Percentiles rank a stretch among this genome's conserved stretches.
Evolutionary conservation across 37 sponge, comb jelly and placozoan genomes (phyloP).

Genomic region (Mnemiopsis leidyi): DNA sequence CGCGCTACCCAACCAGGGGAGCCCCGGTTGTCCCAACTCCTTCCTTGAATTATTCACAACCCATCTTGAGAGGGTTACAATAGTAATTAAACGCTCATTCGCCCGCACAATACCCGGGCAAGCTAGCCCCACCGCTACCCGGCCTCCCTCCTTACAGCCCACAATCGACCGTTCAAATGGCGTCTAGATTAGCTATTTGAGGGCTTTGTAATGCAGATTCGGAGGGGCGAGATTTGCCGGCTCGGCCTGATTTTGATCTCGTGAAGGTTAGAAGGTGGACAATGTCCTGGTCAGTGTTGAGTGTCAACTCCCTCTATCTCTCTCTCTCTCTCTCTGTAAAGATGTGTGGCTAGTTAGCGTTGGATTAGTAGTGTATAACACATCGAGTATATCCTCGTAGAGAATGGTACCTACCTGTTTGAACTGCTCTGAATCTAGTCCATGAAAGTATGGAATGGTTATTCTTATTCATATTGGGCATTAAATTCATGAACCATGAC

Average conservation of each 20-base stretch:
- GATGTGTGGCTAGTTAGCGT: no score
- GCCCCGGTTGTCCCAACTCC: neutral
- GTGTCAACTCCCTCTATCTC: no score
- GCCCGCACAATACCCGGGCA: neutral
- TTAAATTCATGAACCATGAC: no score
- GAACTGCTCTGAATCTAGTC: no score
- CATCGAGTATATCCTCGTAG: no score
- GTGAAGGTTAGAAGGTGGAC: no score
- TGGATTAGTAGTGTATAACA: no score
- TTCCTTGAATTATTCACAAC: neutral
- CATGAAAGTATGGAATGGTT: no score
- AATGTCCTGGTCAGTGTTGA: no score
- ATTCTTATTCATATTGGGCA: no score
- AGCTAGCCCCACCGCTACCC: neutral
- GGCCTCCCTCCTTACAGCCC: neutral
- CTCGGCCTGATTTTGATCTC: neutral
- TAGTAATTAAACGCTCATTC: slow-evolving; percentile 3
- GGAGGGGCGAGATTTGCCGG: neutral
- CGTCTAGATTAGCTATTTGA: slow-evolving; percentile 41
- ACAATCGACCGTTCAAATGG: slow-evolving; percentile 2
- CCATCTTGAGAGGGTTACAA: neutral
- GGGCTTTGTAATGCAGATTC: slow-evolving; percentile 32
- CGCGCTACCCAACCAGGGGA: neutral
- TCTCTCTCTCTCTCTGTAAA: no score
- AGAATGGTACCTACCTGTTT: no score